Conservation (phyloP, 1,140 invertebrate genomes). For the Heliconius himera region DNA sequence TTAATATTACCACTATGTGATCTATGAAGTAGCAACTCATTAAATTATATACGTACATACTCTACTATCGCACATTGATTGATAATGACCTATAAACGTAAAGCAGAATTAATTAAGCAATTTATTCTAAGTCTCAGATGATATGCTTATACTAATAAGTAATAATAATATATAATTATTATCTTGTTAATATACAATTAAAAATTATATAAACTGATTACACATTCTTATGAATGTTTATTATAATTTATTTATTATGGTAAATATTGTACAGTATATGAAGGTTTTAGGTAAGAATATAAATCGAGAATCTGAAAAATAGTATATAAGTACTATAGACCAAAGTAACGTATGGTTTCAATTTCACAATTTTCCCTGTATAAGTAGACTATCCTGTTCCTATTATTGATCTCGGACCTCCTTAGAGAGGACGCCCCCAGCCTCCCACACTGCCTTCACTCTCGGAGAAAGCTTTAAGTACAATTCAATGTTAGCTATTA, state of each 20-base stretch:
- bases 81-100: too few species aligned
- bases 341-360: background rate
- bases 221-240: background rate
- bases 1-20: too few species aligned
- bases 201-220: background rate
- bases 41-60: too few species aligned
- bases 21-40: too few species aligned
- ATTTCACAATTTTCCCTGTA: slow-evolving; percentile 11
- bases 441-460: slow-evolving; percentile 22
- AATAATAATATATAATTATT: background rate
- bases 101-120: too few species aligned
- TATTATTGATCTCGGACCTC: slow-evolving; percentile 27
- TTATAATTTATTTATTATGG: background rate
- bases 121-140: too few species aligned
- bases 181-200: background rate
- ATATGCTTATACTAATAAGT: too few species aligned
- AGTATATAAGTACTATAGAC: background rate
- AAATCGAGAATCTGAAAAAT: too few species aligned
- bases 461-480: slow-evolving; percentile 22
- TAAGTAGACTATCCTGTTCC: slow-evolving; percentile 5
- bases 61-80: too few species aligned
- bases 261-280: background rate
- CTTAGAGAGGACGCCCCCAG: slow-evolving; percentile 14
- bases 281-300: background rate
- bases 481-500: slow-evolving; percentile 15